A percentile compares a stretch with the other conserved stretches of the same genome.
Conservation (phyloP, 2,113 vertebrate species). For the Lagopus muta region DNA sequence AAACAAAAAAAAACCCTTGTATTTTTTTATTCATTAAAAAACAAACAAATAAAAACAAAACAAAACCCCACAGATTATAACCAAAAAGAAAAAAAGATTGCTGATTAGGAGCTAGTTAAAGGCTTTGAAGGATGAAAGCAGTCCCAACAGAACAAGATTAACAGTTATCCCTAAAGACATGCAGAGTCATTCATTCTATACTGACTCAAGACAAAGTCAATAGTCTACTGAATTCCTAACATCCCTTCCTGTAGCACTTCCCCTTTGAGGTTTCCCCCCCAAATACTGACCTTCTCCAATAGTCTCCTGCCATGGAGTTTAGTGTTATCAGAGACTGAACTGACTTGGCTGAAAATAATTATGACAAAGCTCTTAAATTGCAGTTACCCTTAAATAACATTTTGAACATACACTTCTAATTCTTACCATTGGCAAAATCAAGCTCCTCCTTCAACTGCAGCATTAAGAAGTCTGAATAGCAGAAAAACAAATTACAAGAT, state of each 20-base stretch:
- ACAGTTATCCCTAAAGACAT: background rate
- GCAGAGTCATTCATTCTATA: background rate
- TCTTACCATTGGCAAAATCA: background rate
- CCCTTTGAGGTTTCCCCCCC: background rate
- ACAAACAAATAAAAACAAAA: background rate
- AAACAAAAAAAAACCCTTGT: too few species aligned
- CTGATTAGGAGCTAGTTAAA: background rate
- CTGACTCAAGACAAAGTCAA: background rate
- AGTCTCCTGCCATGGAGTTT: background rate
- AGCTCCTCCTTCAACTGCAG: background rate
- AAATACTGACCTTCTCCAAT: background rate
- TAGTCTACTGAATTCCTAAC: background rate
- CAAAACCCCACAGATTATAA: background rate
- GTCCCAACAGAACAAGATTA: background rate
- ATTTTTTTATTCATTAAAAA: background rate
- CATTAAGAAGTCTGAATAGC: background rate
- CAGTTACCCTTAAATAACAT: background rate
- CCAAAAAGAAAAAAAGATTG: background rate
- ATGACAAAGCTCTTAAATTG: background rate
- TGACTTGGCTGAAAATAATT: background rate
- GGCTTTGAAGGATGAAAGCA: background rate
- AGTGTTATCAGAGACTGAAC: background rate
- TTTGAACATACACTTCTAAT: background rate
- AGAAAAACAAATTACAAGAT: background rate
- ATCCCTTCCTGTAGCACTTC: background rate